Conservation (phyloP, 92 coral and sea anemone species). For the Muricea muricata region DNA sequence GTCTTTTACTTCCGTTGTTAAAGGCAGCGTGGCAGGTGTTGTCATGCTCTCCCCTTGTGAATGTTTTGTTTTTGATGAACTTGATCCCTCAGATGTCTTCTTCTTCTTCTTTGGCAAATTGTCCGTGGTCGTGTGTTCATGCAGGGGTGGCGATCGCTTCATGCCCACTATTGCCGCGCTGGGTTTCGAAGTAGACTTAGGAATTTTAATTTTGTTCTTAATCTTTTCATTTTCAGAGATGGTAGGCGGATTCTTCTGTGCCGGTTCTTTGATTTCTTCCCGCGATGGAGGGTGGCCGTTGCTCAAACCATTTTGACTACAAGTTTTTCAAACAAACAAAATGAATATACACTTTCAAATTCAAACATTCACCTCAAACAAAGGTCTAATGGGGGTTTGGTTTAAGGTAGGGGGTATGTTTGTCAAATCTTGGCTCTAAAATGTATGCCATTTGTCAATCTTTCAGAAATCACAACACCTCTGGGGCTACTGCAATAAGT, state of each 20-base stretch:
- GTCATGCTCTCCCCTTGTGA: constrained; percentile 28
- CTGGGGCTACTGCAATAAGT: no score
- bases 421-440: no score
- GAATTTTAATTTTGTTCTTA: constrained; percentile 18
- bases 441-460: no score
- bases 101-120: constrained; percentile 56
- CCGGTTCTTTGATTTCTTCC: constrained; percentile 57
- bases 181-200: constrained; percentile 30
- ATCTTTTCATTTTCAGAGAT: constrained; percentile 66
- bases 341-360: no score
- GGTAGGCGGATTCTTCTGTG: constrained; percentile 25
- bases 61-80: constrained; percentile 26
- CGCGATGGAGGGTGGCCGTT: constrained; percentile 51
- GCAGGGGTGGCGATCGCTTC: constrained; percentile 58
- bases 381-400: no score
- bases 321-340: not conserved
- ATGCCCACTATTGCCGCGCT: constrained; percentile 31
- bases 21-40: constrained; percentile 22
- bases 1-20: constrained; percentile 72
- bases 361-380: no score
- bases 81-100: constrained; percentile 46
- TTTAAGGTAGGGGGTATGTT: no score
- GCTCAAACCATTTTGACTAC: constrained; percentile 15
- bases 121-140: constrained; percentile 57
- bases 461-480: no score